A percentile compares a stretch with the other conserved stretches of the same genome.
Conservation (phyloP, 2,797 vertebrate species). For the Pseudochromis fuscus region DNA sequence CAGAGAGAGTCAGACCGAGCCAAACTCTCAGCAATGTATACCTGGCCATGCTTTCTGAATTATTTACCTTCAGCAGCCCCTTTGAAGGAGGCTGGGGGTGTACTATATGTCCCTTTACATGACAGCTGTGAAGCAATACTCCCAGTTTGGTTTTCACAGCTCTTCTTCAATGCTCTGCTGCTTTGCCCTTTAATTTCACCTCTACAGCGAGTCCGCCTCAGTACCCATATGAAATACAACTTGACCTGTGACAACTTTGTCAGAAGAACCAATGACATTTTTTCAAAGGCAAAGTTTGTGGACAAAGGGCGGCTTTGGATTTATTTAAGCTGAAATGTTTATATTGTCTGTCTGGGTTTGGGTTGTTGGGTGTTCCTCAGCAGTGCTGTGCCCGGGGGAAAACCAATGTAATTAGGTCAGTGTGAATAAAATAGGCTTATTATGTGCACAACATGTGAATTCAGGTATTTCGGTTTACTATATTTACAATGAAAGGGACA, state of each 20-base stretch:
- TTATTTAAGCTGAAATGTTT: slow-evolving; percentile 61
- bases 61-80: slow-evolving; percentile 72
- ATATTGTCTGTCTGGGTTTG: slow-evolving; percentile 38
- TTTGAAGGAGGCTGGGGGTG: slow-evolving; percentile 66
- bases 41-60: slow-evolving; percentile 71
- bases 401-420: background rate
- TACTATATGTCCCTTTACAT: slow-evolving; percentile 70
- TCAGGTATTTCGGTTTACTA: background rate
- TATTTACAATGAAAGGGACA: background rate
- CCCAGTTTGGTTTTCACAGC: slow-evolving; percentile 70
- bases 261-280: slow-evolving; percentile 63
- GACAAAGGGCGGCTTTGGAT: slow-evolving; percentile 46
- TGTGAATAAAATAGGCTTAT: background rate
- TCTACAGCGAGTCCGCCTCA: slow-evolving; percentile 65
- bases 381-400: slow-evolving; percentile 7
- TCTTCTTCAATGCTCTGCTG: slow-evolving; percentile 73
- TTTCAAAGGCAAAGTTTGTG: slow-evolving; percentile 63
- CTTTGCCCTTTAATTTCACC: slow-evolving; percentile 80
- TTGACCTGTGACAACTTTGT: slow-evolving; percentile 72
- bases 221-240: slow-evolving; percentile 75
- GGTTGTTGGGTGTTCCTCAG: slow-evolving; percentile 9
- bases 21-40: slow-evolving; percentile 69
- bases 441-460: background rate
- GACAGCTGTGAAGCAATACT: slow-evolving; percentile 73
- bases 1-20: slow-evolving; percentile 55